A percentile compares a stretch with the other conserved stretches of the same genome.
Evolutionary conservation across 2,888 invertebrate genomes (phyloP).

Genomic region (Pristionchus exspectatus): DNA sequence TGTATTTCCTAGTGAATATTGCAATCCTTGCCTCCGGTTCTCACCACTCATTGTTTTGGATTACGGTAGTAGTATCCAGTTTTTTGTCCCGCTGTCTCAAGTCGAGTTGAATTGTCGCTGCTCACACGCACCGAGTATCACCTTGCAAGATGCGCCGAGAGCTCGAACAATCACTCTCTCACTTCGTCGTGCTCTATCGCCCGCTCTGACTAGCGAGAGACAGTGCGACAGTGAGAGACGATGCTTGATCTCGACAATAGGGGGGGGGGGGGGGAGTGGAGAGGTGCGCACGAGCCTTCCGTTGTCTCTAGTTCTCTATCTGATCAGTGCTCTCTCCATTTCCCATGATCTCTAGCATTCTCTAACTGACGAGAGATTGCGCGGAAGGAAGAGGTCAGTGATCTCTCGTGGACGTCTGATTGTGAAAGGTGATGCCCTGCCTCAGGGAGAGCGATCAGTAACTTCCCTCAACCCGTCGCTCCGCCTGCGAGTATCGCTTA

Average conservation of each 20-base stretch:
- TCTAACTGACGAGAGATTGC: not conserved
- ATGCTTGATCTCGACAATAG: not conserved
- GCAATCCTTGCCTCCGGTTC: too few species aligned
- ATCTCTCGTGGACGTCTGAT: not conserved
- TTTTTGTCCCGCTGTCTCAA: not conserved
- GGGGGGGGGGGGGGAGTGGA: not conserved
- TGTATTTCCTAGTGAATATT: too few species aligned
- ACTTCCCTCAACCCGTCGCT: not conserved
- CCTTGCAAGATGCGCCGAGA: not conserved
- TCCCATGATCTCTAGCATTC: not conserved
- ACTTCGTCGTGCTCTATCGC: not conserved
- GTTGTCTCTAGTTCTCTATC: too few species aligned
- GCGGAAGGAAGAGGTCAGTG: not conserved
- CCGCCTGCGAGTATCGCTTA: slow-evolving; percentile 8
- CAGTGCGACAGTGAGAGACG: not conserved
- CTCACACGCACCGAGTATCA: slow-evolving; percentile 13
- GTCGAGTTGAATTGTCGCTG: not conserved
- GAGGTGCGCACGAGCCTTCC: not conserved
- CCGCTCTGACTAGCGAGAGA: not conserved
- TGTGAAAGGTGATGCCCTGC: slow-evolving; percentile 33
- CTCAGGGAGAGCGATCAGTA: not conserved
- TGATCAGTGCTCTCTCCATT: not conserved
- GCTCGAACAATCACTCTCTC: not conserved
- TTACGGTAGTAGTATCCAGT: not conserved
- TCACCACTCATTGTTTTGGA: too few species aligned